Base-by-base conservation (phyloP, 1,140 invertebrate species). In the Agrypnia vestita region DNA sequence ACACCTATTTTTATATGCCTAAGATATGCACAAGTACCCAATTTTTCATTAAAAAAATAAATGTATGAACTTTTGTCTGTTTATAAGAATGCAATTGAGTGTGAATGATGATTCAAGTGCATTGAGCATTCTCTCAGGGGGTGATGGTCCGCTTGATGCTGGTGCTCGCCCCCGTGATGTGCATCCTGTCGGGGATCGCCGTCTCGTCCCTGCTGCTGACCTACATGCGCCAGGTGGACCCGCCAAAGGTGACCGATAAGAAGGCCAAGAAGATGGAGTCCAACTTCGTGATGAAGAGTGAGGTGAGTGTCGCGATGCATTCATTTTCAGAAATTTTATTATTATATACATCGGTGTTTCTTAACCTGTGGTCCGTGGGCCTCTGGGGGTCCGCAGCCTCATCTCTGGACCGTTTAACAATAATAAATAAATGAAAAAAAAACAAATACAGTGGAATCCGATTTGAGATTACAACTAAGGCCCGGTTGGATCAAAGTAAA, bases 81-180 rank as follows among this genome's bases (percentile, higher is more conserved):
- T 62, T 3, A 11, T 3, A 35, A 49, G 10, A 78, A 21, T 4
- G 74, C 59, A 64, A 53, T 62, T 62, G 59, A 15, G 1, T 53
- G 3, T 15, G 8, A 8, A 53, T 13, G 15, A 53, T 53, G 51
- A 53, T 53, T 53, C 8, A 12, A 35, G 1, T 1, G 1, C 25
- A 35, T 35, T 51, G 9, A 51, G 1, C 49, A 13, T 51, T 15
- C n/a, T 86, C 87, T 43, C 85, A 97, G 96, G 97, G 97, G 84
- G 97, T 99, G 17, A 99, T 99, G 98, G 98, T 99, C 15, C 97
- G 98, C 89, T 91, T 99, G 44, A 99, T 99, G 98, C 89, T 99
- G 84, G 98, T 99, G 4, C 90, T 99, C 71, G 97, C 98, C 0
- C 98, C 98, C 0, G 97, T 99, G 0, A 99, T 99, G 97, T 99